Evolutionary conservation across 1,140 invertebrate species (phyloP).

Genomic region (Acromyrmex charruanus): DNA sequence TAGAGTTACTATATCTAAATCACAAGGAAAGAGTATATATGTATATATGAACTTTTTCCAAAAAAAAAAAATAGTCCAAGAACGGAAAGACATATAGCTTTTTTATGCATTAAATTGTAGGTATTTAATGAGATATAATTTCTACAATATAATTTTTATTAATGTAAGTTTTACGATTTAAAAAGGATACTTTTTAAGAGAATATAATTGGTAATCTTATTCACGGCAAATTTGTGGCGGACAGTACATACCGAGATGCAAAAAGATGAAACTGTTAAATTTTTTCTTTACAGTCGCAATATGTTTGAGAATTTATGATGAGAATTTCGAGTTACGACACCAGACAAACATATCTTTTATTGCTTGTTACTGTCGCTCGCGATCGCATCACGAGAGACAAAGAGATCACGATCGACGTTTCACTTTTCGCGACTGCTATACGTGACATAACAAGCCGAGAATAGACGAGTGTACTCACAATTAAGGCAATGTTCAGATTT

Average conservation of each 20-base stretch:
- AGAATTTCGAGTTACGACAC: background rate
- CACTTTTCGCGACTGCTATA: slow-evolving; percentile 13
- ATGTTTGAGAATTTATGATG: background rate
- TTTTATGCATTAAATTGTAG: too few relatives aligned
- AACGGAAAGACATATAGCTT: too few relatives aligned
- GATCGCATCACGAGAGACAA: background rate
- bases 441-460: background rate
- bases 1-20: too few relatives aligned
- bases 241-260: background rate
- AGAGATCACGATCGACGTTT: background rate
- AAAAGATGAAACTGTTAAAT: background rate
- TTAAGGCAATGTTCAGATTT: background rate
- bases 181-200: too few relatives aligned
- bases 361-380: background rate
- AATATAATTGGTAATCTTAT: too few relatives aligned
- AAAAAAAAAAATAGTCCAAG: too few relatives aligned
- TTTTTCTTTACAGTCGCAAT: background rate
- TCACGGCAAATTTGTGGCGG: background rate
- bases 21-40: too few relatives aligned
- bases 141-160: too few relatives aligned
- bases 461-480: slow-evolving; percentile 14
- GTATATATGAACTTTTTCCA: too few relatives aligned
- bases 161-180: too few relatives aligned
- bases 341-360: background rate
- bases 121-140: too few relatives aligned